Percentiles rank a stretch among this genome's conserved stretches.
These are phyloP conservation scores for Anolis sagrei DNA, from an alignment of 2,113 vertebrate species.

Conservation along the genomic window DNA sequence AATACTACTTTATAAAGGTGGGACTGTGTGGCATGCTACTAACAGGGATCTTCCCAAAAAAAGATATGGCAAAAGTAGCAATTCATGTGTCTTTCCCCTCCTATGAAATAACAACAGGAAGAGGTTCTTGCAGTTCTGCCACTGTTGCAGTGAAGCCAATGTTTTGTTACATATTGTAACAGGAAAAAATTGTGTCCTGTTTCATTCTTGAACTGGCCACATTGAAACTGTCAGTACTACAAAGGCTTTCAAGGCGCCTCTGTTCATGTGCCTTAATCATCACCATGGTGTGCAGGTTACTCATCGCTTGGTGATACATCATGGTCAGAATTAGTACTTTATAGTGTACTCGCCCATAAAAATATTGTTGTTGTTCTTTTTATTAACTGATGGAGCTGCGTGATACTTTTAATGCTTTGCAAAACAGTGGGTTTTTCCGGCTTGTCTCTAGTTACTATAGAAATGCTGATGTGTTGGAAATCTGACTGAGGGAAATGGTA, in stretches of 20 bases:
- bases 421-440: background rate
- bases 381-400: too few relatives aligned
- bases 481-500: constrained; percentile 4
- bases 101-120: constrained; percentile 51
- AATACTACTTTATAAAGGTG: too few relatives aligned
- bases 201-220: background rate
- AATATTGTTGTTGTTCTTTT: background rate
- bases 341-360: too few relatives aligned
- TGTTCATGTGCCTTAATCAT: background rate
- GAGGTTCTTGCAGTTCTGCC: constrained; percentile 43
- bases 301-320: background rate
- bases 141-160: constrained; percentile 33
- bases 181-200: background rate
- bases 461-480: constrained; percentile 14
- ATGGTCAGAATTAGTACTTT: background rate
- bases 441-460: background rate
- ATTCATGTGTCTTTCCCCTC: rapidly evolving
- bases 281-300: background rate
- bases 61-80: background rate
- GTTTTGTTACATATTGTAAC: constrained; percentile 12
- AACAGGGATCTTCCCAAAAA: background rate
- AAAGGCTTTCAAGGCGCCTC: background rate
- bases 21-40: too few relatives aligned
- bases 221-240: background rate
- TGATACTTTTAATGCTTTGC: background rate